phyloP scores from a whole-genome alignment of 1,140 invertebrate species.

The Eulimnadia texana region DNA sequence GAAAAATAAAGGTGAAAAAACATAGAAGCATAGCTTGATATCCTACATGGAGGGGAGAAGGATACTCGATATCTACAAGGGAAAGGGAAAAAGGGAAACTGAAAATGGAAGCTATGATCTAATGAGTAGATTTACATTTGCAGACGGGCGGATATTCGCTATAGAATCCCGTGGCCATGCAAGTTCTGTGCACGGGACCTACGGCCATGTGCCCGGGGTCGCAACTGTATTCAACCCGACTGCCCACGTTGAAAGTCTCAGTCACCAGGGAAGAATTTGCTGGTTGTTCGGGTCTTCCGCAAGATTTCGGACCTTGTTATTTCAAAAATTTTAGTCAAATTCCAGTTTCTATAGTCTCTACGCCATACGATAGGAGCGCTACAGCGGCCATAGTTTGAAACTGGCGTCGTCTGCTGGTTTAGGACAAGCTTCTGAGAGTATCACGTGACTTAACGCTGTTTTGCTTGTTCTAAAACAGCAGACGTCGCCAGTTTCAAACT shows the following conservation, averaged over 20 bases:
- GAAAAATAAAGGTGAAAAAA: no score
- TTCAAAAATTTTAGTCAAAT: neutral
- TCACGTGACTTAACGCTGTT: no score
- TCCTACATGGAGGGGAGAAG: no score
- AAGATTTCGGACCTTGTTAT: conserved; percentile 63
- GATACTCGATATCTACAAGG: no score
- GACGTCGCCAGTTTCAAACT: neutral
- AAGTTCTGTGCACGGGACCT: conserved; percentile 64
- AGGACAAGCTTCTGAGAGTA: no score
- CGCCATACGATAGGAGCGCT: no score
- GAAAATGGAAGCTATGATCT: no score
- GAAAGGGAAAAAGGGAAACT: no score
- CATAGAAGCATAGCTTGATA: no score
- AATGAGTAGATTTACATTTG: conserved; percentile 51
- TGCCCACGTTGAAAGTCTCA: conserved; percentile 60
- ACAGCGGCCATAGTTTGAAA: neutral
- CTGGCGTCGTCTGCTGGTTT: no score
- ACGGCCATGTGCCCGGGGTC: conserved; percentile 72
- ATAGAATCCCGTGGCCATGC: conserved; percentile 81
- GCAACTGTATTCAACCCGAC: conserved; percentile 72
- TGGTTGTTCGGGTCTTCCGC: conserved; percentile 77
- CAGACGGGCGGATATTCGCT: conserved; percentile 86
- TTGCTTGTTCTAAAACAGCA: no score
- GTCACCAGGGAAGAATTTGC: conserved; percentile 77
- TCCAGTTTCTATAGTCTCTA: no score